Base-by-base conservation (phyloP, 1,140 invertebrate genomes). In the Bombus balteatus region DNA sequence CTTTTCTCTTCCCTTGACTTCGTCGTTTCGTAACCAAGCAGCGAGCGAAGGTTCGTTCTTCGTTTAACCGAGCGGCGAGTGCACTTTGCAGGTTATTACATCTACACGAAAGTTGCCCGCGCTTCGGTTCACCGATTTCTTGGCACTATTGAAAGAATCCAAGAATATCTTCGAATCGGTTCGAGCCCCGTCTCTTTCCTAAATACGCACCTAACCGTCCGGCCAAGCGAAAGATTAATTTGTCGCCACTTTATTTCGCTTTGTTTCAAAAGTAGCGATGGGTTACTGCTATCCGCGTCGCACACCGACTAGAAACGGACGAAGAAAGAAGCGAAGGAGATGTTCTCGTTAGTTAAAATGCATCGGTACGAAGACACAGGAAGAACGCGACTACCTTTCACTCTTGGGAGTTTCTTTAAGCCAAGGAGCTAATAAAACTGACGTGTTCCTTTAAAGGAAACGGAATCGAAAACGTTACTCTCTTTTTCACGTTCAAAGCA, bases 11-110 rank as follows among this genome's bases (percentile, higher is more conserved):
- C 88, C 68, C 80, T 86, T 73, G 83, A 77, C 32, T 86, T 81
- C 12, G 53, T 39, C 34, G 66, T 90, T 90, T 90, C 86, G 84
- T 83, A 90, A 90, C 71, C 80, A 57, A 77, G 53, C 74, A 9
- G 83, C 43, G 72, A 47, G 39, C 41, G 43, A 43, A 68, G 66
- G 53, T 37, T 75, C 71, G 43, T 59, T 88, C 77, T 62, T 85
- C 76, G 76, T 85, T 89, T 74, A 78, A 72, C 41, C 73, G 28
- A 34, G 57, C n/a, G 68, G 59, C 72, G 18, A 75, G 57, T 68
- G 75, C 43, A 77, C 81, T 87, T 86, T 75, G 53, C 85, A 28
- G 81, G 47, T 62, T 86, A 85, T 85, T 89, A 79, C 78, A 62
- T 62, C 59, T 59, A 72, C 22, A 80, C 66, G 71, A 89, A 89